Conservation (phyloP, 2,888 invertebrate species). For the Netelia virgata region DNA sequence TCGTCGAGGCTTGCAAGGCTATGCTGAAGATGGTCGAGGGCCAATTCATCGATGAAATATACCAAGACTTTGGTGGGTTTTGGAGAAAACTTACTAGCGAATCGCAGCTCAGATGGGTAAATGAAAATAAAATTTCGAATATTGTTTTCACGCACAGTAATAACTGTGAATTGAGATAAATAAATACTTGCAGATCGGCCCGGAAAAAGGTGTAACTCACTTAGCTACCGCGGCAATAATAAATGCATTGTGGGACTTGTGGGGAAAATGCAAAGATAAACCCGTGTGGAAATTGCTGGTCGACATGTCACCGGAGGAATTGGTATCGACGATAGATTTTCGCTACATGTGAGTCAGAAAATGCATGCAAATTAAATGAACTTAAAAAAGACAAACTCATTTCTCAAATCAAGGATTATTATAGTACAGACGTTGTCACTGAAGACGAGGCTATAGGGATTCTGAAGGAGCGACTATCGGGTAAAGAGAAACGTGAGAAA, state of each 20-base stretch:
- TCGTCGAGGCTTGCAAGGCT: slow-evolving; percentile 91
- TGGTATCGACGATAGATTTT: slow-evolving; percentile 95
- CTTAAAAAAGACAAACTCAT: neutral
- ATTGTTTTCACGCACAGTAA: neutral
- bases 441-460: slow-evolving; percentile 92
- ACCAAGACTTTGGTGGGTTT: slow-evolving; percentile 91
- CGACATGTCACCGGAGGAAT: slow-evolving; percentile 93
- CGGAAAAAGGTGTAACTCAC: slow-evolving; percentile 96
- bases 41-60: slow-evolving; percentile 90
- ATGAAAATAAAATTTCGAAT: neutral
- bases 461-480: slow-evolving; percentile 87
- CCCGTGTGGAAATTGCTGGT: slow-evolving; percentile 94
- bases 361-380: neutral
- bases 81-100: slow-evolving; percentile 94
- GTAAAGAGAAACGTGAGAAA: slow-evolving; percentile 88
- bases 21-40: slow-evolving; percentile 90
- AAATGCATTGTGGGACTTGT: slow-evolving; percentile 97
- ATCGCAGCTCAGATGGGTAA: slow-evolving; percentile 96
- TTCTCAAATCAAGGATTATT: slow-evolving; percentile 1
- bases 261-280: slow-evolving; percentile 93
- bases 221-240: slow-evolving; percentile 94
- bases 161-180: neutral
- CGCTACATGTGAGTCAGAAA: slow-evolving; percentile 87
- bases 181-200: slow-evolving; percentile 89
- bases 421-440: slow-evolving; percentile 93